A percentile compares a stretch with the other conserved stretches of the same genome.
Conservation (phyloP, 2,113 vertebrate genomes). For the Condylura cristata region DNA sequence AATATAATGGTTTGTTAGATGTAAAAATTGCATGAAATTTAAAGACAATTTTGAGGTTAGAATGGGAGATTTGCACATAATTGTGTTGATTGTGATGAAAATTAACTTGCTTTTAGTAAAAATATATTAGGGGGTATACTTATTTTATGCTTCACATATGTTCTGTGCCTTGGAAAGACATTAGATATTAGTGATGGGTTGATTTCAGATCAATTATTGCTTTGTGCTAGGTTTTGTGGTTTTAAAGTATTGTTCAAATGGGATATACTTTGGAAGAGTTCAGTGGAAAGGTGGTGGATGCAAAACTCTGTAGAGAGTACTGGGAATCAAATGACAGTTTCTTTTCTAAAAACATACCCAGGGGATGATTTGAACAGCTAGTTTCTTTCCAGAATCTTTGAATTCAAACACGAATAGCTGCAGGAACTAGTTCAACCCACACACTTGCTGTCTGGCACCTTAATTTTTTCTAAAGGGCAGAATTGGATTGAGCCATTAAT, state of each 20-base stretch:
- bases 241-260: not conserved
- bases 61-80: constrained; percentile 35
- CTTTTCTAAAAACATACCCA: not conserved
- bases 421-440: not conserved
- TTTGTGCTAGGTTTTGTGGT: not conserved
- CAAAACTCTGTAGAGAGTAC: not conserved
- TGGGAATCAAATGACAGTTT: not conserved
- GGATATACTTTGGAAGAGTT: not conserved
- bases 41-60: constrained; percentile 11
- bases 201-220: constrained; percentile 47
- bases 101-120: constrained; percentile 35
- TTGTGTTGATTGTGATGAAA: constrained; percentile 59
- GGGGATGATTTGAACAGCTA: not conserved
- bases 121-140: not conserved
- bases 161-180: not conserved
- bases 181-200: not conserved
- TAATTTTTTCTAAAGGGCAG: not conserved
- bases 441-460: not conserved
- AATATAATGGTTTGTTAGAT: constrained; percentile 61
- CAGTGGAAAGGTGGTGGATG: not conserved
- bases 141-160: constrained; percentile 11
- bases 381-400: constrained; percentile 17
- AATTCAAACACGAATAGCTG: not conserved
- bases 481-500: not conserved
- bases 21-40: constrained; percentile 67